Evolutionary conservation across 2,888 invertebrate species (phyloP), one percentile per base, ranked within the genome.

Genomic region (Oxytorus armatus): DNA sequence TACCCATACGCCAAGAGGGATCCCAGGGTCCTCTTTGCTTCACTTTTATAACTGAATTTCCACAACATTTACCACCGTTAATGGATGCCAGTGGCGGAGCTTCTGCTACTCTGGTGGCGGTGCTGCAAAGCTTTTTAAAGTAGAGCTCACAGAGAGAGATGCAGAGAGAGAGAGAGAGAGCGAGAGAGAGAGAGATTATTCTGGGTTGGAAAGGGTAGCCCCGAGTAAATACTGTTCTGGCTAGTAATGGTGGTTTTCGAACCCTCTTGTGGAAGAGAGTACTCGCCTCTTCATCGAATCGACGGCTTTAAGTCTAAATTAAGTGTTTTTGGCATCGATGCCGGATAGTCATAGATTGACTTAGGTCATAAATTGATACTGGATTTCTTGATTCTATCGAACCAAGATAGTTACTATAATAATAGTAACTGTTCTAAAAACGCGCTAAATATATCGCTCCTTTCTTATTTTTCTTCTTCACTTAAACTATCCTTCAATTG

Each of bases 41-140:
- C 82, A 84, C 83, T 85, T 84, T 85, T 85, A 84, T 84, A 85
- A 85, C 84, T 82, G 78, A 83, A 84, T 84, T 86, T 86, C 84
- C 83, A 81, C 82, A 83, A 85, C 86, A 86, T 86, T 86, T 85
- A 84, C 83, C 82, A 77, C 72, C 82, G 82, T 82, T 86, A 86
- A 86, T 86, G 85, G 85, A 85, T 78, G 80, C 83, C 74, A 66
- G 57, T 63, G 57, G 23, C 57, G 18, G 55, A 39, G 69, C 77
- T 77, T 77, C 83, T 65, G 68, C 59, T 75, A 70, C 76, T 55
- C 55, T 36, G 74, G 33, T 49, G 55, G 44, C 51, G 65, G 70
- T 61, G 69, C 55, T 66, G 63, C 70, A n/a, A 73, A 73, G 79
- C 79, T 77, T 77, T 76, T 79, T 74, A 76, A 74, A 79, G 73